Conservation (phyloP, 1,140 invertebrate genomes). For the Lineus longissimus region DNA sequence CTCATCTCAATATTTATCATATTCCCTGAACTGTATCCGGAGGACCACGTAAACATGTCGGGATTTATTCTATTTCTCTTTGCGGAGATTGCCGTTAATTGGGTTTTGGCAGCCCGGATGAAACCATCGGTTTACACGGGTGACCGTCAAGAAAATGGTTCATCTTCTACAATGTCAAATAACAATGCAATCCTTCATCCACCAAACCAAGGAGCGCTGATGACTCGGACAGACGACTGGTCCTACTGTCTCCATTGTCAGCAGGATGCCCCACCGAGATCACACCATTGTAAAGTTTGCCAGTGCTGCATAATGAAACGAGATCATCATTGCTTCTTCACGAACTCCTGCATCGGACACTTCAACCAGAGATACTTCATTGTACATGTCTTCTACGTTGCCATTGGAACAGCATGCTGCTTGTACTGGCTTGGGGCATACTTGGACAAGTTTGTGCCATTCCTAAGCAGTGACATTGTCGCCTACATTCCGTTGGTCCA, state of each 20-base stretch:
- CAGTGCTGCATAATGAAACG: constrained; percentile 40
- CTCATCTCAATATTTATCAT: not conserved
- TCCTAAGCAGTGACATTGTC: constrained; percentile 15
- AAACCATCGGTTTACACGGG: not conserved
- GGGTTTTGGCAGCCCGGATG: no score
- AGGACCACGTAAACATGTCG: not conserved
- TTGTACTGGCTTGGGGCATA: constrained; percentile 30
- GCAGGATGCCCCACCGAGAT: constrained; percentile 38
- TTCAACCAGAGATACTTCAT: constrained; percentile 39
- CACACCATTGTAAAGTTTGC: constrained; percentile 42
- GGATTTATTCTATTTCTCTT: not conserved
- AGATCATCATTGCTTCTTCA: constrained; percentile 49
- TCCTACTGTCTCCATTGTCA: constrained; percentile 22
- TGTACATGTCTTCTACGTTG: constrained; percentile 27
- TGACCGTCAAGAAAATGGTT: not conserved
- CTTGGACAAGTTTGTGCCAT: constrained; percentile 20
- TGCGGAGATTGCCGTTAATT: not conserved
- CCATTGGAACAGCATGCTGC: constrained; percentile 23
- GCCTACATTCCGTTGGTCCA: constrained; percentile 27
- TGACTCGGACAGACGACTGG: constrained; percentile 8
- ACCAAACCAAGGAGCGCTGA: not conserved
- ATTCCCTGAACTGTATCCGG: constrained; percentile 3
- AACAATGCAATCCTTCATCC: not conserved
- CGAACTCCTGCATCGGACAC: constrained; percentile 39
- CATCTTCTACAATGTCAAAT: not conserved